Evolutionary conservation across 2,113 vertebrate genomes (phyloP).

Genomic region (Dermatemys mawii): DNA sequence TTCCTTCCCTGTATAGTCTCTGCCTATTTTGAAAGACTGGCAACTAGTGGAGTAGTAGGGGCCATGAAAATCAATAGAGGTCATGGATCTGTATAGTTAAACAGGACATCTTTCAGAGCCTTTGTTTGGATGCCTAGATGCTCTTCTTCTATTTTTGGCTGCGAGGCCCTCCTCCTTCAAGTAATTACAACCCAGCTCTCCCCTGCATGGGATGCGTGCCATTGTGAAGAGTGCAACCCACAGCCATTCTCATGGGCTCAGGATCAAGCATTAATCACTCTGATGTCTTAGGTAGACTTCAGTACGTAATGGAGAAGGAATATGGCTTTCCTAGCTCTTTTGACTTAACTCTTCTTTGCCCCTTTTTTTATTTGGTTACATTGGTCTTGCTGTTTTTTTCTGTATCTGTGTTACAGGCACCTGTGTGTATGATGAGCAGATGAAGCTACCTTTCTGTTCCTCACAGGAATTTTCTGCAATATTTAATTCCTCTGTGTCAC

Average conservation of each 20-base stretch:
- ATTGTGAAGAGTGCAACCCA: not conserved
- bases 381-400: not conserved
- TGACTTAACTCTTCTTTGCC: not conserved
- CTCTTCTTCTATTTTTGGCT: not conserved
- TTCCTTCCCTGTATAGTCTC: not conserved
- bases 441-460: not conserved
- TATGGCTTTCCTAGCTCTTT: not conserved
- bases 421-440: not conserved
- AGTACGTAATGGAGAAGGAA: not conserved
- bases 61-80: not conserved
- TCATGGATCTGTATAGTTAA: not conserved
- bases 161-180: not conserved
- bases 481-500: accelerated
- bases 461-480: not conserved
- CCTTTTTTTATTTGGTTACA: not conserved
- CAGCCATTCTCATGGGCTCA: not conserved
- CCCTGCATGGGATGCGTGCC: accelerated
- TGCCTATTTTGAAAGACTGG: accelerated
- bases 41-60: accelerated
- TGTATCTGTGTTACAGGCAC: not conserved
- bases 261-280: not conserved
- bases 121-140: accelerated
- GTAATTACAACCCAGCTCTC: accelerated
- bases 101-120: not conserved
- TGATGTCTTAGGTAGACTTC: not conserved